Conservation (phyloP, 2,888 invertebrate genomes). For the Alviniconcha strummeri region DNA sequence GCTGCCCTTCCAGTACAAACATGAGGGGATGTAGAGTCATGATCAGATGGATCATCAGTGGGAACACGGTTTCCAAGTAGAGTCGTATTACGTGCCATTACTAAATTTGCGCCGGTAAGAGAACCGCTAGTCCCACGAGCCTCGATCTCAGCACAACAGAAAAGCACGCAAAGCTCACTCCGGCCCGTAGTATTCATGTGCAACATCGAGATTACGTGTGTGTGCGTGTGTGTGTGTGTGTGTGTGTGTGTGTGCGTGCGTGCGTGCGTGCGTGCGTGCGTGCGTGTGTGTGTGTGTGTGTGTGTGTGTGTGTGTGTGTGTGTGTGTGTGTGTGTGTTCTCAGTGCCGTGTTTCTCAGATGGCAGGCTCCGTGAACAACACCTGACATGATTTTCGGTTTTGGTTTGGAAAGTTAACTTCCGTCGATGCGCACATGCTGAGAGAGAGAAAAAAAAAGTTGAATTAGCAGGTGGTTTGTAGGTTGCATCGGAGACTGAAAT, state of each 20-base stretch:
- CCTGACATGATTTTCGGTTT: neutral
- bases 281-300: conserved; percentile 7
- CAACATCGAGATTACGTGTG: neutral
- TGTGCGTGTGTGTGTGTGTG: neutral
- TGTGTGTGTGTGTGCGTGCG: conserved; percentile 4
- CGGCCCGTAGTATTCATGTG: no score
- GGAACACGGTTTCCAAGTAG: neutral
- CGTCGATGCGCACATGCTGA: no score
- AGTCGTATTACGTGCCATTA: neutral
- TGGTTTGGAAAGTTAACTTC: neutral
- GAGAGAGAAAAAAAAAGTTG: no score
- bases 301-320: neutral
- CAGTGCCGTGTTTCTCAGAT: neutral
- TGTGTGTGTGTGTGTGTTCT: neutral
- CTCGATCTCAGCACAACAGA: neutral
- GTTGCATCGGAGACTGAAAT: no score
- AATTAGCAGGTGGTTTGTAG: no score
- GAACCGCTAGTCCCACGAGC: neutral
- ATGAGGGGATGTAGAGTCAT: no score
- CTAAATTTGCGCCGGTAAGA: neutral
- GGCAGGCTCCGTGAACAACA: neutral
- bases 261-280: neutral
- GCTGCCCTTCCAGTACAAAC: no score
- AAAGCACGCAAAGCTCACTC: neutral
- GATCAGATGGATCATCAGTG: no score